phyloP scores from a whole-genome alignment of 2,888 invertebrate genomes.

The Lomographa bimaculata region DNA sequence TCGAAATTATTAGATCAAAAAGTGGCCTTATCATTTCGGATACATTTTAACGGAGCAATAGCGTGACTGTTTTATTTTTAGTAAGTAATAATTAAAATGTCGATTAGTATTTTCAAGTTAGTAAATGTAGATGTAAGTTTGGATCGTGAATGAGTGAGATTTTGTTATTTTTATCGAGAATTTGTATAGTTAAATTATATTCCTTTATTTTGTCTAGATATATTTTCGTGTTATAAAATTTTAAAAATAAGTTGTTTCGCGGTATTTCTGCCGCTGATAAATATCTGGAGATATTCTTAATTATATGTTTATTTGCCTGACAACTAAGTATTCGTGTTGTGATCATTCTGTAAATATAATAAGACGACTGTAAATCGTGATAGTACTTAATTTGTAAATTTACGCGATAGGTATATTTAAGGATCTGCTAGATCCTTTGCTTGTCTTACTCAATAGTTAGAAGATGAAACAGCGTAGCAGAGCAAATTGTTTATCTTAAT shows the following conservation, averaged over 20 bases:
- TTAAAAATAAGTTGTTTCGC: conserved; percentile 25
- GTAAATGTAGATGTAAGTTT: conserved; percentile 47
- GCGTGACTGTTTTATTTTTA: conserved; percentile 42
- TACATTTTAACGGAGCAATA: conserved; percentile 43
- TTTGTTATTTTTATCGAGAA: conserved; percentile 53
- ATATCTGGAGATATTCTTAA: not conserved
- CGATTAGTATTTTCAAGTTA: conserved; percentile 46
- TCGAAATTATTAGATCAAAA: conserved; percentile 30
- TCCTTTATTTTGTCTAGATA: conserved; percentile 58
- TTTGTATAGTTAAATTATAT: conserved; percentile 65
- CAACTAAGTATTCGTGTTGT: conserved; percentile 23
- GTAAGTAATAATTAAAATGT: conserved; percentile 32
- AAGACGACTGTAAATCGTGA: conserved; percentile 67
- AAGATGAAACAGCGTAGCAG: not conserved
- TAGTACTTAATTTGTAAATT: conserved; percentile 65
- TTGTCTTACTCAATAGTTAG: conserved; percentile 24
- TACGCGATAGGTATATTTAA: conserved; percentile 52
- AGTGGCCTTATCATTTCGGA: conserved; percentile 67
- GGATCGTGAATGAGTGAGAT: conserved; percentile 47
- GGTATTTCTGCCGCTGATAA: conserved; percentile 4
- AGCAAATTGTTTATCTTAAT: too few relatives aligned
- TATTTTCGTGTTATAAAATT: conserved; percentile 47
- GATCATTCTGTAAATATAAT: conserved; percentile 41
- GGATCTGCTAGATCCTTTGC: conserved; percentile 51
- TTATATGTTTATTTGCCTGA: conserved; percentile 17